Base-by-base conservation (phyloP, 2,888 invertebrate species). In the Chaitophorus viminalis region DNA sequence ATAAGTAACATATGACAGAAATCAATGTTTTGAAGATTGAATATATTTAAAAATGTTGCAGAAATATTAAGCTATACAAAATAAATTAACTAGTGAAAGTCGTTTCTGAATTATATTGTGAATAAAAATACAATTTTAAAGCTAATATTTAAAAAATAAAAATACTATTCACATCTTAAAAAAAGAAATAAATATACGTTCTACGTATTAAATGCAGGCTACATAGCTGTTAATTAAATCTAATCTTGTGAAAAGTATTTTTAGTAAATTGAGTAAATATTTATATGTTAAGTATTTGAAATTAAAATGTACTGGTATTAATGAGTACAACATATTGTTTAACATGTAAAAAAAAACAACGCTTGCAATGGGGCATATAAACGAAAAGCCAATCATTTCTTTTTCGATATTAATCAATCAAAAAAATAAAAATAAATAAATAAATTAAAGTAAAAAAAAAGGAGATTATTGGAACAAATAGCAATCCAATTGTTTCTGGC, bases 401-500 rank as follows among this genome's bases (percentile, higher is more conserved):
- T 82, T 74, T 74, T 74, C 72, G 54, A 68, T n/a, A 81, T 81
- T 74, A n/a, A 54, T 72, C 54, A 46, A 74, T 74, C 72, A 54
- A 72, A 11, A 21, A 54, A 54, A 74, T 54, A 60, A 54, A 74
- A n/a, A n/a, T n/a, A n/a, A n/a, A n/a, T n/a, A n/a, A n/a, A n/a
- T n/a, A n/a, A n/a, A n/a, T n/a, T n/a, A n/a, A n/a, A n/a, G n/a
- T n/a, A n/a, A n/a, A 11, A 72, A n/a, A 72, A 31, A 74, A 39
- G 52, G 60, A 46, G 72, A 82, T 82, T 36, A 82, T 82, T 60
- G 54, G 72, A 60, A 60, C 54, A 74, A 74, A 82, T 82, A 74
- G 74, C 74, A 54, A 82, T 74, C 36, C 82, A 82, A 82, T 82
- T 82, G 82, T 82, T 82, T 82, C 36, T 60, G 74, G 74, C 74